Evolutionary conservation across 2,888 invertebrate species (phyloP).

Genomic region (Halictus quadricinctus): DNA sequence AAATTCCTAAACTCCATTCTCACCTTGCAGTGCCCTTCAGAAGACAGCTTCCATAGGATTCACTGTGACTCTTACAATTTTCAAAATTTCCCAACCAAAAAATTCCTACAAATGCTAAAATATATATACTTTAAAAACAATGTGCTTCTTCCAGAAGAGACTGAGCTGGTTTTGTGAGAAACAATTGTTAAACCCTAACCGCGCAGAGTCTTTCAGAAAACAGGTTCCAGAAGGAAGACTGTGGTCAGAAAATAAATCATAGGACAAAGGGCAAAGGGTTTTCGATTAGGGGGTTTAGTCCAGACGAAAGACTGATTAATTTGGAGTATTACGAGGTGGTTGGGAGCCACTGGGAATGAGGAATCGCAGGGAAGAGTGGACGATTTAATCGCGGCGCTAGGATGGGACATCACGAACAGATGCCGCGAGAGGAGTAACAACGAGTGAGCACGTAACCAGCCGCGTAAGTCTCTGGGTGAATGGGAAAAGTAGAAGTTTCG

Average conservation of each 20-base stretch:
- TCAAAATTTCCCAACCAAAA: not conserved
- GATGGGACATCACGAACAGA: conserved; percentile 47
- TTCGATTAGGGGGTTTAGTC: not conserved
- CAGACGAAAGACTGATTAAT: not conserved
- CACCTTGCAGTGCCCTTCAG: too few relatives aligned
- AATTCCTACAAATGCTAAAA: not conserved
- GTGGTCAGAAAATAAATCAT: not conserved
- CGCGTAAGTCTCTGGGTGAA: conserved; percentile 55
- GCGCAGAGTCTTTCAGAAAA: not conserved
- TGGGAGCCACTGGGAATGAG: conserved; percentile 32
- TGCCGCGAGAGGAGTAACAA: conserved; percentile 40
- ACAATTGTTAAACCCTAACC: too few relatives aligned
- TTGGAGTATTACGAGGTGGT: not conserved
- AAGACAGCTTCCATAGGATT: not conserved
- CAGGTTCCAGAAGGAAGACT: not conserved
- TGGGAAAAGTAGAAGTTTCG: conserved; percentile 49
- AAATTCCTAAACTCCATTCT: too few relatives aligned
- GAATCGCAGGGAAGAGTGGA: conserved; percentile 49
- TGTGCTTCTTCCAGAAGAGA: too few relatives aligned
- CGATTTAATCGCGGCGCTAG: conserved; percentile 46
- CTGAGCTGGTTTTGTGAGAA: too few relatives aligned
- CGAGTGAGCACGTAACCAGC: conserved; percentile 50
- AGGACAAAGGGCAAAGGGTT: not conserved
- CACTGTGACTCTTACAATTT: not conserved
- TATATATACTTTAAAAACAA: not conserved